Evolutionary conservation across 2,797 vertebrate genomes (phyloP), one percentile per base, ranked within the genome.

Genomic region (Pipistrellus kuhlii): DNA sequence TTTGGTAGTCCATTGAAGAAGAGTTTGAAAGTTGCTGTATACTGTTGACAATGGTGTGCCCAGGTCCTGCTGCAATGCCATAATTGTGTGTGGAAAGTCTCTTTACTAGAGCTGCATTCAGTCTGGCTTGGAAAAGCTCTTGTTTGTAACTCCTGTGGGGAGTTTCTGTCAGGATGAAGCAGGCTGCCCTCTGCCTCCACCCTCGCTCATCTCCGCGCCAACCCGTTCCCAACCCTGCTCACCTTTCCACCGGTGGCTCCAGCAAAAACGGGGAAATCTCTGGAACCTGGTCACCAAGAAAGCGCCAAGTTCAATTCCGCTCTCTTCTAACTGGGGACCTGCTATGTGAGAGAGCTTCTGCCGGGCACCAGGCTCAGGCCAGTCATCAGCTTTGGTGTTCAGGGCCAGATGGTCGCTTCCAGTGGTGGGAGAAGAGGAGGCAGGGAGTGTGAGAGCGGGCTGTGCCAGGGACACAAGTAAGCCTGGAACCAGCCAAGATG

Each of bases 81-180:
- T 98, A 98, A 97, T 97, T 98, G 98, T 98, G 98, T 97, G 98
- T 98, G 98, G 98, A 98, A 98, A 98, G 97, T 98, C 98, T 98
- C 98, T 98, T 98, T 98, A 98, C 98, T 98, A 98, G 98, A 98
- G 98, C 98, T 98, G 98, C 98, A 98, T 98, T 98, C 97, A 96
- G 98, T 98, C 98, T 98, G 98, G 98, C 98, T 98, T 98, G 98
- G 97, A 13, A 20, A 21, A 23, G 30, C 62, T 32, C 73, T 30
- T 25, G 73, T 38, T 81, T 44, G 8, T n/a, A 32, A 82, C 53
- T 76, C 85, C 41, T 57, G 18, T 21, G 38, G 51, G 71, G 78
- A 41, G 27, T 21, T 51, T 27, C 38, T 11, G 17, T 53, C 23
- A 55, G 8, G 2, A 7, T 69, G 41, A 51, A 66, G 62, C 41